These are phyloP conservation scores for Ormyrus nitidulus DNA, from an alignment of 2,888 invertebrate genomes.

Conservation along the genomic window DNA sequence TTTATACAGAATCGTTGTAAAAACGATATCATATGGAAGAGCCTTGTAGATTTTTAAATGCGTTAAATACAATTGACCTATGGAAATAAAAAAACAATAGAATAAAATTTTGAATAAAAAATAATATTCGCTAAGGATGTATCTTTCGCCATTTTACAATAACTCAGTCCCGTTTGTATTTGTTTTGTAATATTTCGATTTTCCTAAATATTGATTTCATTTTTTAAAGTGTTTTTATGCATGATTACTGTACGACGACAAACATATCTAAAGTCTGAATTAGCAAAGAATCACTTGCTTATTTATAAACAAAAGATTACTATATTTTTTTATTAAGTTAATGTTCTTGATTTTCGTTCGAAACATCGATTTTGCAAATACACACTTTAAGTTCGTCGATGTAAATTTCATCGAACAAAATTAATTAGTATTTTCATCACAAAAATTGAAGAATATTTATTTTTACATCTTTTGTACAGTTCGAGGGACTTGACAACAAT, in stretches of 20 bases:
- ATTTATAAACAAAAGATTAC: slow-evolving; percentile 27
- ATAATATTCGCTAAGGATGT: slow-evolving; percentile 45
- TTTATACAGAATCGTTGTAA: slow-evolving; percentile 53
- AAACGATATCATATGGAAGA: slow-evolving; percentile 52
- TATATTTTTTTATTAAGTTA: slow-evolving; percentile 34
- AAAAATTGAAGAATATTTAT: slow-evolving; percentile 44
- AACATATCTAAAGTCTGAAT: slow-evolving; percentile 57
- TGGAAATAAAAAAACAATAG: slow-evolving; percentile 44
- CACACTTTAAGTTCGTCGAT: slow-evolving; percentile 37
- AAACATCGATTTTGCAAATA: slow-evolving; percentile 44
- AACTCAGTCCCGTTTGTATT: slow-evolving; percentile 51
- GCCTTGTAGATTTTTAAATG: slow-evolving; percentile 41
- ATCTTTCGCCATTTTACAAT: slow-evolving; percentile 53
- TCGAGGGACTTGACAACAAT: slow-evolving; percentile 21
- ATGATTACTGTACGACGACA: slow-evolving; percentile 60
- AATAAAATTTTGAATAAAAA: slow-evolving; percentile 56
- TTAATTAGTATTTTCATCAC: slow-evolving; percentile 41
- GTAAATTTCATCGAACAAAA: slow-evolving; percentile 52
- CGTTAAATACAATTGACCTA: slow-evolving; percentile 44
- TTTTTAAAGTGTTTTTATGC: slow-evolving; percentile 57
- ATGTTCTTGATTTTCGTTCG: slow-evolving; percentile 21
- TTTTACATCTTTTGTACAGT: slow-evolving; percentile 51
- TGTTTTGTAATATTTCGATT: slow-evolving; percentile 35
- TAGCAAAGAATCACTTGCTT: slow-evolving; percentile 36
- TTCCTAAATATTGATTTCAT: slow-evolving; percentile 49